phyloP scores from a whole-genome alignment of 2,797 vertebrate species.

The Rhinogobio ventralis region DNA sequence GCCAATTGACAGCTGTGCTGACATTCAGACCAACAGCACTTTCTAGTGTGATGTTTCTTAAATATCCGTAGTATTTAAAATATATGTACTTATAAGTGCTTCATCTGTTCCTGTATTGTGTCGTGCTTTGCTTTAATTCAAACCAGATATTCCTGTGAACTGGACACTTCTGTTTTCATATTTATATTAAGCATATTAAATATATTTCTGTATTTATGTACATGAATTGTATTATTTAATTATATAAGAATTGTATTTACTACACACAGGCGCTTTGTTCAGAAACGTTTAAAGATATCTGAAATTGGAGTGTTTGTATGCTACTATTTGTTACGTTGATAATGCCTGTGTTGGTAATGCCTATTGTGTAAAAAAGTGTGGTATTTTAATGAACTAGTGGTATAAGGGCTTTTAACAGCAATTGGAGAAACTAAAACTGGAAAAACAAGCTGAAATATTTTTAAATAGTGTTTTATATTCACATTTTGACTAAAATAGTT shows the following conservation, averaged over 20 bases:
- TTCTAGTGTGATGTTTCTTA: constrained; percentile 8
- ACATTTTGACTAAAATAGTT: constrained; percentile 6
- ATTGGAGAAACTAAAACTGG: not conserved
- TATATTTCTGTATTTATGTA: constrained; percentile 29
- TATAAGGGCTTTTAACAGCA: constrained; percentile 51
- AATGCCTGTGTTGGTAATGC: constrained; percentile 7
- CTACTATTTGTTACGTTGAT: not conserved
- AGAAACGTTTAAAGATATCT: constrained; percentile 12
- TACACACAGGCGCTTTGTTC: constrained; percentile 17
- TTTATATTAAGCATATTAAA: not conserved
- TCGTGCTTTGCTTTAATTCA: constrained; percentile 11
- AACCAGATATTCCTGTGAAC: constrained; percentile 13
- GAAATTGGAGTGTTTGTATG: not conserved
- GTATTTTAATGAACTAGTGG: not conserved
- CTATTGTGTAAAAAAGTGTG: constrained; percentile 11
- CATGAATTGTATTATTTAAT: constrained; percentile 25
- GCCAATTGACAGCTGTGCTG: not conserved
- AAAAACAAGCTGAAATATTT: not conserved
- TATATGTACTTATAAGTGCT: constrained; percentile 33
- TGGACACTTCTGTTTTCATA: constrained; percentile 16
- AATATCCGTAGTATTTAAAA: constrained; percentile 69
- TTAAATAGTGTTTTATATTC: constrained; percentile 3
- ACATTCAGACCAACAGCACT: not conserved
- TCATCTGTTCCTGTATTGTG: constrained; percentile 13
- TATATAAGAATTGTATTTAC: not conserved